Percentiles rank a stretch among this genome's conserved stretches.
These are phyloP conservation scores for Orthosia incerta DNA, from an alignment of 2,888 invertebrate species.

Conservation along the genomic window DNA sequence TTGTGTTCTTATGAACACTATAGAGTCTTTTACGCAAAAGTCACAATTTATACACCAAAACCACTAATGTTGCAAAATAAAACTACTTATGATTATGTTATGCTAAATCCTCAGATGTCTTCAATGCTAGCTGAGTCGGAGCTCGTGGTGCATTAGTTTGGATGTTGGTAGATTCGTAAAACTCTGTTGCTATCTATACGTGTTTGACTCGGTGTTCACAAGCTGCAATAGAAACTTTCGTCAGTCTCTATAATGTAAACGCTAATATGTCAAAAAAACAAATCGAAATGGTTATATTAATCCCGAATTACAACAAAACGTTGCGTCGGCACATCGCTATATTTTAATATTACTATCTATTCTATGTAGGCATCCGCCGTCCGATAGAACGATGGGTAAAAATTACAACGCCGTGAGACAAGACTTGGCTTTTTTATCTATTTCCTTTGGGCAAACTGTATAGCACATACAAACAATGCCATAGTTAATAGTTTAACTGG, in stretches of 20 bases:
- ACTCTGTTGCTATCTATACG: conserved; percentile 82
- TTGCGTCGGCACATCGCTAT: conserved; percentile 75
- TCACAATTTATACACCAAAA: conserved; percentile 84
- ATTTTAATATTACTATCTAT: conserved; percentile 83
- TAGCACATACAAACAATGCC: conserved; percentile 70
- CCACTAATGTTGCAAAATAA: conserved; percentile 85
- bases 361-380: conserved; percentile 79
- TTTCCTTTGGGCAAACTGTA: conserved; percentile 68
- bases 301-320: conserved; percentile 74
- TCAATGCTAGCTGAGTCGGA: conserved; percentile 97
- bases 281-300: conserved; percentile 64
- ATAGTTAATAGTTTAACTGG: conserved; percentile 69
- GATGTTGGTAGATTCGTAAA: conserved; percentile 78
- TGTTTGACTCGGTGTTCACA: conserved; percentile 79
- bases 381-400: conserved; percentile 81
- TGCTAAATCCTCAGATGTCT: conserved; percentile 95
- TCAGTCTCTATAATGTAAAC: conserved; percentile 66
- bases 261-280: conserved; percentile 47
- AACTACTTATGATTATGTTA: conserved; percentile 88
- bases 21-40: conserved; percentile 78
- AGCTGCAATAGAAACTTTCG: conserved; percentile 82
- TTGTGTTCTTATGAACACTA: conserved; percentile 82
- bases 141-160: conserved; percentile 88
- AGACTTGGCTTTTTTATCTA: conserved; percentile 65
- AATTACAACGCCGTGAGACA: conserved; percentile 80